Conservation (phyloP, 2,888 invertebrate genomes). For the Napeogenes inachia region DNA sequence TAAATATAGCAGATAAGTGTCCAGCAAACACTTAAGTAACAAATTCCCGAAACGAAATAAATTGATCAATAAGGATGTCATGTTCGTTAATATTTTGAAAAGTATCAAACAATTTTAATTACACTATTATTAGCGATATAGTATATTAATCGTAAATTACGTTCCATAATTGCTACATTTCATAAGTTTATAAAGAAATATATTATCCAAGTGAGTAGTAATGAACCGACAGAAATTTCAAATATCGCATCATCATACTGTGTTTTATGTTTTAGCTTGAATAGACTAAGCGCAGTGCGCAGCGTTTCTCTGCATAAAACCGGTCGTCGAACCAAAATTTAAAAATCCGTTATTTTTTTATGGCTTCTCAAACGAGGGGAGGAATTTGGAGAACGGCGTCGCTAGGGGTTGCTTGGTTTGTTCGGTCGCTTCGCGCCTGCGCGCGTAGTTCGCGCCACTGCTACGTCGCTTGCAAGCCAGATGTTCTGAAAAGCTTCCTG, state of each 20-base stretch:
- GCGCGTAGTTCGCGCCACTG: slow-evolving; percentile 78
- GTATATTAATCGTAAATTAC: neutral
- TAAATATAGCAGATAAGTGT: neutral
- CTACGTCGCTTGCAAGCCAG: slow-evolving; percentile 76
- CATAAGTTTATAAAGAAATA: slow-evolving; percentile 7
- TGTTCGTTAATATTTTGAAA: neutral
- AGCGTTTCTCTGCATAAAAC: slow-evolving; percentile 47
- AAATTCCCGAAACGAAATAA: neutral
- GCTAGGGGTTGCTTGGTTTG: slow-evolving; percentile 68
- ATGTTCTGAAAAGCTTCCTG: slow-evolving; percentile 77
- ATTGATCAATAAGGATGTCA: neutral
- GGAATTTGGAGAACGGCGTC: slow-evolving; percentile 63
- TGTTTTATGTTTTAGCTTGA: slow-evolving; percentile 15
- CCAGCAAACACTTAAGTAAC: neutral
- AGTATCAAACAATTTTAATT: slow-evolving; percentile 10
- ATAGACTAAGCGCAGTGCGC: slow-evolving; percentile 28
- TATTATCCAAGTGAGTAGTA: slow-evolving; percentile 12
- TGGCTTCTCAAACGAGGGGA: slow-evolving; percentile 69
- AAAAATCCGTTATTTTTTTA: slow-evolving; percentile 76
- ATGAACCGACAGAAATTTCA: slow-evolving; percentile 16
- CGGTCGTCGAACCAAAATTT: slow-evolving; percentile 66
- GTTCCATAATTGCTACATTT: neutral
- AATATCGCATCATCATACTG: slow-evolving; percentile 10
- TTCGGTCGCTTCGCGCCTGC: slow-evolving; percentile 71
- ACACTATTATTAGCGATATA: slow-evolving; percentile 11